A percentile compares a stretch with the other conserved stretches of the same genome.
phyloP scores from a whole-genome alignment of 1,140 invertebrate species.

The Anthonomus grandis region DNA sequence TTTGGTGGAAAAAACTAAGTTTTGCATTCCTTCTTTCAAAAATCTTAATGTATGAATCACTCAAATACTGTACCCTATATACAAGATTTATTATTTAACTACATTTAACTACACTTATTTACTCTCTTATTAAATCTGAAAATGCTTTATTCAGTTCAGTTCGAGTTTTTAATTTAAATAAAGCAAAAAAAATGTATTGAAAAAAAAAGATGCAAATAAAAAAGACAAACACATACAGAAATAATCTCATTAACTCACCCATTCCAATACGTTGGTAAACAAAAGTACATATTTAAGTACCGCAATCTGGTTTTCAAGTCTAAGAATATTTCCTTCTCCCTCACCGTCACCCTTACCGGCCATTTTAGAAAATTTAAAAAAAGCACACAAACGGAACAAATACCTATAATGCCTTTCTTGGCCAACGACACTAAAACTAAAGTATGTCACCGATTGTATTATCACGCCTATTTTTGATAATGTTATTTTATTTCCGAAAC shows the following conservation, averaged over 20 bases:
- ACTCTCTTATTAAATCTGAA: no score
- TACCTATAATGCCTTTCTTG: neutral
- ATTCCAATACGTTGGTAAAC: conserved; percentile 42
- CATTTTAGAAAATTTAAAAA: conserved; percentile 33
- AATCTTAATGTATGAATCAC: no score
- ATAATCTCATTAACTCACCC: conserved; percentile 46
- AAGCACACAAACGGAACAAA: conserved; percentile 1
- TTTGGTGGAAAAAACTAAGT: no score
- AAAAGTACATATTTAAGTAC: conserved; percentile 44
- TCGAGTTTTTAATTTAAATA: no score
- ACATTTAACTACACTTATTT: no score
- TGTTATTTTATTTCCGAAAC: neutral
- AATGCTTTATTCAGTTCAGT: neutral
- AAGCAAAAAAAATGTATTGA: no score
- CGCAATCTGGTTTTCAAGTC: conserved; percentile 44
- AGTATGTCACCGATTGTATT: conserved; percentile 7
- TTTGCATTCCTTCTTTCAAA: no score
- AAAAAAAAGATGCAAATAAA: no score
- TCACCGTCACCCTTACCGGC: conserved; percentile 42
- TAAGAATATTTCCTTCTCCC: conserved; percentile 37
- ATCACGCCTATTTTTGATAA: conserved; percentile 26
- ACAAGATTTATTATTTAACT: no score
- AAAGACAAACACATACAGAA: no score
- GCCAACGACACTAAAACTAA: conserved; percentile 2
- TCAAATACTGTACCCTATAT: no score